Evolutionary conservation across 2,888 invertebrate species (phyloP).

Genomic region (Xanthia togata): DNA sequence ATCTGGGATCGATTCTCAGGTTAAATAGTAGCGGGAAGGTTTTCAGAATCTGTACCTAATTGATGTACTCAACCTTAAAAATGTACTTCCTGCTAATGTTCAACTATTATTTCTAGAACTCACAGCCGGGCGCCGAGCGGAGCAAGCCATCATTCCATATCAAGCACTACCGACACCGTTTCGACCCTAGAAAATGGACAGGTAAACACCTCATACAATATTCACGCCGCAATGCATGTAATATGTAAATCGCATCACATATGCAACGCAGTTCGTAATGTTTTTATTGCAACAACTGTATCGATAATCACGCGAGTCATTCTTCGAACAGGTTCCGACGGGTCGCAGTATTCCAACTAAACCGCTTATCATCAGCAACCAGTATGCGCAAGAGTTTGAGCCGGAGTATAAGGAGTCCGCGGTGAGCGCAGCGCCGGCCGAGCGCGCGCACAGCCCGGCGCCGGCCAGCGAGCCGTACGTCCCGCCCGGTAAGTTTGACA

Average conservation of each 20-base stretch:
- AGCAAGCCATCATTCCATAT: slow-evolving; percentile 88
- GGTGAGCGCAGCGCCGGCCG: slow-evolving; percentile 59
- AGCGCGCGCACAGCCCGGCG: slow-evolving; percentile 75
- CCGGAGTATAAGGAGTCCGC: slow-evolving; percentile 82
- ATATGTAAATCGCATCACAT: slow-evolving; percentile 50
- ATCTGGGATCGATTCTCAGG: too few relatives aligned
- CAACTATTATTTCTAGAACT: slow-evolving; percentile 74
- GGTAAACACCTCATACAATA: slow-evolving; percentile 73
- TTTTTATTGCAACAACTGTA: slow-evolving; percentile 41
- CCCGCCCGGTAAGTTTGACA: slow-evolving; percentile 80
- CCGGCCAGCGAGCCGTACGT: slow-evolving; percentile 82
- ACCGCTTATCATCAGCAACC: slow-evolving; percentile 87
- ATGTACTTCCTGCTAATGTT: too few relatives aligned
- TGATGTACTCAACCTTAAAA: too few relatives aligned
- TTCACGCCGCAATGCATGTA: slow-evolving; percentile 43
- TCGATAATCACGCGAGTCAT: slow-evolving; percentile 32
- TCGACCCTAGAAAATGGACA: slow-evolving; percentile 89
- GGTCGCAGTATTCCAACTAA: slow-evolving; percentile 85
- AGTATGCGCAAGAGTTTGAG: slow-evolving; percentile 87
- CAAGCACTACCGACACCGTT: slow-evolving; percentile 86
- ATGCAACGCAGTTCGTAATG: slow-evolving; percentile 30
- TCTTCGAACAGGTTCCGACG: slow-evolving; percentile 77
- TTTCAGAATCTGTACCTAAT: too few relatives aligned
- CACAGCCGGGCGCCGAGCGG: slow-evolving; percentile 89
- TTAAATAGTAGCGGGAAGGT: too few relatives aligned